A percentile compares a stretch with the other conserved stretches of the same genome.
These are phyloP conservation scores for Clunio marinus DNA, from an alignment of 2,888 invertebrate species.

Conservation along the genomic window DNA sequence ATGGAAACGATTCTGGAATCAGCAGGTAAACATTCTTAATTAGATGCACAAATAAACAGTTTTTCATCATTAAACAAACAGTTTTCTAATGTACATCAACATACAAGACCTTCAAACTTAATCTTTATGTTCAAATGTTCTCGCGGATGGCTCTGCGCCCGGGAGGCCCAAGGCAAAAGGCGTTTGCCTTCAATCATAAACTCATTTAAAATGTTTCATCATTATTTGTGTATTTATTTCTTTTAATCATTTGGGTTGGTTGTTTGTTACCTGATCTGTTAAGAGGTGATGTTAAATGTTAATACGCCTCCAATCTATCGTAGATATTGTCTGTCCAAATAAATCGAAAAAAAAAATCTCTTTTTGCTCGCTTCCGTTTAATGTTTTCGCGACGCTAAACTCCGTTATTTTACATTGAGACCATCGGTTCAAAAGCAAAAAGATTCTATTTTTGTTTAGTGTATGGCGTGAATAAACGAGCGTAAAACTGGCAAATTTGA, in stretches of 20 bases:
- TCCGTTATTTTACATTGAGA: background rate
- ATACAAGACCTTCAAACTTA: no score
- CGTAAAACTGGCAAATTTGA: constrained; percentile 24
- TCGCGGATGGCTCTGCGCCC: no score
- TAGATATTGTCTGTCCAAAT: background rate
- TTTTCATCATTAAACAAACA: background rate
- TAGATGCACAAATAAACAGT: background rate
- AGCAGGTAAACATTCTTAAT: constrained; percentile 12
- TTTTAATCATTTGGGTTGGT: no score
- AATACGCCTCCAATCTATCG: background rate
- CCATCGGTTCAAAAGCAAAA: no score
- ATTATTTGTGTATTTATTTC: no score
- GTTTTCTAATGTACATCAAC: no score
- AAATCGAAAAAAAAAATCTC: background rate
- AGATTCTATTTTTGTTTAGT: background rate
- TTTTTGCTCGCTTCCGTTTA: background rate
- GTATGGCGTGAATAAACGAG: background rate
- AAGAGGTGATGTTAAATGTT: no score
- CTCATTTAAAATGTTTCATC: no score
- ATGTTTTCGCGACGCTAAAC: background rate
- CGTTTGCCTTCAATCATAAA: no score
- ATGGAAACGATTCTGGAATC: background rate
- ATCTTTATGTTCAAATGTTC: no score
- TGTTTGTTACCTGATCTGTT: no score
- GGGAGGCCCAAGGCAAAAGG: no score